phyloP scores from a whole-genome alignment of 1,140 invertebrate genomes.

The Drosophila novamexicana region DNA sequence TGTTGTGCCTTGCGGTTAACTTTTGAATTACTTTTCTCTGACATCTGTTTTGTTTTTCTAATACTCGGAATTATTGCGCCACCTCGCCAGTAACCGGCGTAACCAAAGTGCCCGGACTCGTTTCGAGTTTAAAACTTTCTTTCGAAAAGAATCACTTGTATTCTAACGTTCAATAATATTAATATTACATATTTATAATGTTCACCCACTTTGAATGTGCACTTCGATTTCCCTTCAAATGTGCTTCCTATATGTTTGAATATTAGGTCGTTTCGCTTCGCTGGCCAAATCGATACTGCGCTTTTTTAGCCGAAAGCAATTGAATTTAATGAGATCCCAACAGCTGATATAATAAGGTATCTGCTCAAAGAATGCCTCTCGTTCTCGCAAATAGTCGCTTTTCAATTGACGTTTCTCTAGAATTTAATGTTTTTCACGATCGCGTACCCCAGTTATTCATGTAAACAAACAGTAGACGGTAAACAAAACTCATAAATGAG shows the following conservation, averaged over 20 bases:
- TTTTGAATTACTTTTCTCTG: conserved; percentile 69
- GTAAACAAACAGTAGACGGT: too few relatives aligned
- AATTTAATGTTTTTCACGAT: not conserved
- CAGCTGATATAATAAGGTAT: too few relatives aligned
- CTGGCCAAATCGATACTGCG: conserved; percentile 20
- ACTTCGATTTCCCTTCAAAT: not conserved
- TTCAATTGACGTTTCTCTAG: too few relatives aligned
- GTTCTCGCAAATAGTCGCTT: too few relatives aligned
- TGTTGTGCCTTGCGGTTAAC: conserved; percentile 64
- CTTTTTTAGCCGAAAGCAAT: not conserved
- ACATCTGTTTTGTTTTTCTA: conserved; percentile 45
- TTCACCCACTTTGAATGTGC: too few relatives aligned
- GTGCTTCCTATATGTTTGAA: not conserved
- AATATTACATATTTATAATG: too few relatives aligned
- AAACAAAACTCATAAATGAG: too few relatives aligned
- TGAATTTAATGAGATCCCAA: conserved; percentile 26
- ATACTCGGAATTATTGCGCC: conserved; percentile 18
- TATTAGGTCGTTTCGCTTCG: conserved; percentile 4
- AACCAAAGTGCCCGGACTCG: conserved; percentile 34
- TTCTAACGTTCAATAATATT: too few relatives aligned
- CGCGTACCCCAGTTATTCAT: not conserved
- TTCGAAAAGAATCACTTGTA: not conserved
- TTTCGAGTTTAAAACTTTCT: conserved; percentile 3
- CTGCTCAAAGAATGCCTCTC: too few relatives aligned
- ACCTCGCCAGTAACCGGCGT: conserved; percentile 35